Percentiles rank a stretch among this genome's conserved stretches.
phyloP scores from a whole-genome alignment of 2,797 vertebrate genomes.

The Lutjanus campechanus region DNA sequence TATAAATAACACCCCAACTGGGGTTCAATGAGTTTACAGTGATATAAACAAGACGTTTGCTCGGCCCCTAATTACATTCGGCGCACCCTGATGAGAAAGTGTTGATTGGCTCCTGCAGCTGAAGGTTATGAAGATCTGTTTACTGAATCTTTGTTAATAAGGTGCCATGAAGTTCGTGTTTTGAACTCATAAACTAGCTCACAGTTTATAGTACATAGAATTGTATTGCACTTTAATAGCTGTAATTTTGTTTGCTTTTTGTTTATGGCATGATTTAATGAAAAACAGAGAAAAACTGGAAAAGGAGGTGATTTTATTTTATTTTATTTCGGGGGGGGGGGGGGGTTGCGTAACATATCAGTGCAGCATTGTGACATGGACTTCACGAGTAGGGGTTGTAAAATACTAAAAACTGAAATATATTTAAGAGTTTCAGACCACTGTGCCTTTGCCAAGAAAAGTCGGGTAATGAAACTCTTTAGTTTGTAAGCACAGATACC shows the following conservation, averaged over 20 bases:
- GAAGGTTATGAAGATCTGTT: constrained; percentile 70
- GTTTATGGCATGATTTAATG: neutral
- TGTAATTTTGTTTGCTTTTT: neutral
- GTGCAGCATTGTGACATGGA: constrained; percentile 1
- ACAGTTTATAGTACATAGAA: constrained; percentile 21
- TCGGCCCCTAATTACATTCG: constrained; percentile 68
- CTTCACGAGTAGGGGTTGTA: constrained; percentile 15
- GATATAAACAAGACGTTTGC: constrained; percentile 72
- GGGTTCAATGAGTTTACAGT: constrained; percentile 72
- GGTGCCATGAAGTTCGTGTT: constrained; percentile 35
- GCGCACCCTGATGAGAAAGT: constrained; percentile 62
- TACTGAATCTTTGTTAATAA: constrained; percentile 57
- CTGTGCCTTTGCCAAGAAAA: constrained; percentile 40
- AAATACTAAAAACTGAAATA: constrained; percentile 19
- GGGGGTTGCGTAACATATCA: constrained; percentile 5
- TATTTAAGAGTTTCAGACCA: constrained; percentile 25
- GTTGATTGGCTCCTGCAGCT: constrained; percentile 75
- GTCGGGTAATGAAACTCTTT: constrained; percentile 39
- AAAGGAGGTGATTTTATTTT: constrained; percentile 16
- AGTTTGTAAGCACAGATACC: constrained; percentile 15
- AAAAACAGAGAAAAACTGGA: neutral
- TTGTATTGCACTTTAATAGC: constrained; percentile 24
- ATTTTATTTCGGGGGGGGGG: neutral
- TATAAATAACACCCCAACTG: constrained; percentile 72
- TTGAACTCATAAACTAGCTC: constrained; percentile 20